Evolutionary conservation across 2,797 vertebrate genomes (phyloP).

Genomic region (Ficedula albicollis): DNA sequence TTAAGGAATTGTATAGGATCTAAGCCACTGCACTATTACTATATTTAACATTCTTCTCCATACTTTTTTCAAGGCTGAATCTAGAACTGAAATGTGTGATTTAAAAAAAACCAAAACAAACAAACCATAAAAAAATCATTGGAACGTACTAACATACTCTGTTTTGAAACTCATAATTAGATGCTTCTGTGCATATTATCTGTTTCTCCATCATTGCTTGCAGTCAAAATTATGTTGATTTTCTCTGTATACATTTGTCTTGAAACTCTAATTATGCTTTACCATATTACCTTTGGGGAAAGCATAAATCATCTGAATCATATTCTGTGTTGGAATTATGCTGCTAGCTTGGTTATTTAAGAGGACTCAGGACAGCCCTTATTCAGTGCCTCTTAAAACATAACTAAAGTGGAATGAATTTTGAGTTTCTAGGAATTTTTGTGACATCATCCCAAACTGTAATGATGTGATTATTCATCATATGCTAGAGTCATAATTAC

Average conservation of each 20-base stretch:
- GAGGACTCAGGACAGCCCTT: not conserved
- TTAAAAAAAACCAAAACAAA: not conserved
- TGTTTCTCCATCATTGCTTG: not conserved
- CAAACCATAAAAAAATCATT: not conserved
- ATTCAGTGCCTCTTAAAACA: not conserved
- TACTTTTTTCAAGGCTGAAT: not conserved
- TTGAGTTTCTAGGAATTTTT: conserved; percentile 2
- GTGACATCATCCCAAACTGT: conserved; percentile 59
- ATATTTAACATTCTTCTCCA: not conserved
- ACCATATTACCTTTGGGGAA: not conserved
- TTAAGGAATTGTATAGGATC: not conserved
- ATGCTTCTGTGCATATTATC: not conserved
- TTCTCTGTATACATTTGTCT: not conserved
- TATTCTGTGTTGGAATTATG: not conserved
- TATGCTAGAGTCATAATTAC: conserved; percentile 44
- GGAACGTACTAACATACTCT: not conserved
- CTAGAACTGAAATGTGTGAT: not conserved
- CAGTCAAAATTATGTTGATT: not conserved
- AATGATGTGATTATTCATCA: conserved; percentile 71
- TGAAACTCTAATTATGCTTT: conserved; percentile 4
- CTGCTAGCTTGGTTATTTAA: not conserved
- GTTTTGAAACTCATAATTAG: not conserved
- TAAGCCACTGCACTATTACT: not conserved
- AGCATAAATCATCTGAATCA: not conserved
- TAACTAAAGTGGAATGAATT: not conserved